Evolutionary conservation across 2,797 vertebrate genomes (phyloP), one percentile per base, ranked within the genome.

Genomic region (Eospalax fontanierii): DNA sequence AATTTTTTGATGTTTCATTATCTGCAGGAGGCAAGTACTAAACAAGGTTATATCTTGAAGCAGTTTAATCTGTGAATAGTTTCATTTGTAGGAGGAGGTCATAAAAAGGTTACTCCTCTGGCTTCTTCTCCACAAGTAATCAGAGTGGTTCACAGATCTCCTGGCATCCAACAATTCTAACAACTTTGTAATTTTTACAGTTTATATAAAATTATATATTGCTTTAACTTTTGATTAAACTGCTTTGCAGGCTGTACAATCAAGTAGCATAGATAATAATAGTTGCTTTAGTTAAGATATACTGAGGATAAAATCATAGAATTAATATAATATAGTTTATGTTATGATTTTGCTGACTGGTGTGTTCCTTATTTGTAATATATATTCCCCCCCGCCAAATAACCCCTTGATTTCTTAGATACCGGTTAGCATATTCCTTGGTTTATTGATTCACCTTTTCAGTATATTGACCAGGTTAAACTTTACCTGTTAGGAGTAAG

Each of bases 71-170:
- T 92, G 84, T 78, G 90, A 95, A 93, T 97, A 96, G 92, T 92
- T 90, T 96, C 96, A 96, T 97, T 97, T 97, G 95, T 97, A 94
- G 96, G 95, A 96, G 96, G 87, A 97, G 96, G 93, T 97, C 79
- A 94, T 57, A 63, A 59, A 91, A 95, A 96, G 92, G 86, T 95
- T 95, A 82, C 84, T 94, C 38, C 61, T 96, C 76, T 94, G 92
- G 76, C 73, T 93, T 93, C 83, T 94, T 95, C 79, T 82, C 92
- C 82, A 97, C 86, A 96, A 85, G 80, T 94, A 96, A 87, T 97
- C 96, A 93, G 86, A 92, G 73, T 80, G 66, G 46, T 95, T 94
- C 87, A 91, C 43, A 86, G 65, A 92, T 83, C 24, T 88, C 18
- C 66, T 96, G 59, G 2, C 92, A 96, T 95, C 83, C 61, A 93